Evolutionary conservation across 2,888 invertebrate species (phyloP).

Genomic region (Dryadula phaetusa): DNA sequence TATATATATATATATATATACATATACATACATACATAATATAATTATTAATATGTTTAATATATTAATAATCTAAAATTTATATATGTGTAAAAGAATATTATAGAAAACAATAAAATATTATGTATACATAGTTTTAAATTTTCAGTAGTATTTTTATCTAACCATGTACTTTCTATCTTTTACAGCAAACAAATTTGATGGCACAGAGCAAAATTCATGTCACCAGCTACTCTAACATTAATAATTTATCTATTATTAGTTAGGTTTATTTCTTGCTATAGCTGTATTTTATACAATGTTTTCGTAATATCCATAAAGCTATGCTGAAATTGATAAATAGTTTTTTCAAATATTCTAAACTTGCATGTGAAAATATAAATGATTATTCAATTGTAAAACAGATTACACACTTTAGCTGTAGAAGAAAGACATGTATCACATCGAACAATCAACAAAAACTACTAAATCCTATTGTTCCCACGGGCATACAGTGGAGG

Average conservation of each 20-base stretch:
- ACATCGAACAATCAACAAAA: conserved; percentile 49
- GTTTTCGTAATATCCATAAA: conserved; percentile 56
- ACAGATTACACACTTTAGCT: conserved; percentile 59
- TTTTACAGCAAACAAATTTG: conserved; percentile 66
- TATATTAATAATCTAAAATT: background rate
- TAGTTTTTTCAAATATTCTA: conserved; percentile 78
- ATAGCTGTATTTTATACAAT: conserved; percentile 59
- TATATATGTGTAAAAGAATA: background rate
- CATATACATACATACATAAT: background rate
- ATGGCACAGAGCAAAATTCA: conserved; percentile 72
- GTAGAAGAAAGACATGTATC: conserved; percentile 61
- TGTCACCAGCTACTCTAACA: conserved; percentile 54
- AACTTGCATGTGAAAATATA: conserved; percentile 64
- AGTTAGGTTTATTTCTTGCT: conserved; percentile 52
- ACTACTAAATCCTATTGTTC: conserved; percentile 47
- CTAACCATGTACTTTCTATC: conserved; percentile 49
- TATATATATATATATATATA: too few species aligned
- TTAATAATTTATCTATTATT: conserved; percentile 45
- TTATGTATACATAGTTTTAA: background rate
- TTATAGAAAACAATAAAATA: background rate
- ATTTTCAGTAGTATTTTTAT: background rate
- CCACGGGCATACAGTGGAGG: conserved; percentile 53
- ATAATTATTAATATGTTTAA: background rate
- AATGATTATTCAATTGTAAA: conserved; percentile 60
- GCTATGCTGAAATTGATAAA: conserved; percentile 80